Base-by-base conservation (phyloP, 1,140 invertebrate genomes). In the Drosophila nasuta region DNA sequence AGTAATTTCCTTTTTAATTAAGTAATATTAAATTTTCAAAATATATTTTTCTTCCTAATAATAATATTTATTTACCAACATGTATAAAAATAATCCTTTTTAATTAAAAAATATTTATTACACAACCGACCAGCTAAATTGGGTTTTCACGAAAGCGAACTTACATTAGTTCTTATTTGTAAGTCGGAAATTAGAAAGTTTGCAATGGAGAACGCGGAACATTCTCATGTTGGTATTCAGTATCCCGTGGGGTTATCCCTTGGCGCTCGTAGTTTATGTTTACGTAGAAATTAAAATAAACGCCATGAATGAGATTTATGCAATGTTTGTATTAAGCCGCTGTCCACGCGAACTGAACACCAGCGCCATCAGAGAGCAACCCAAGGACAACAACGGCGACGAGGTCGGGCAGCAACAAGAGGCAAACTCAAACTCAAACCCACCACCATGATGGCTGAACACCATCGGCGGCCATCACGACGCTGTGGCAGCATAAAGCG, bases 251-350 rank as follows among this genome's bases (percentile, higher is more conserved):
- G 49, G 79, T 67, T 17, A 45, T 76, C 85, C 85, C 86, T 79
- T 68, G 78, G 72, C 63, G 85, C 81, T 81, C 85, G 63, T 89
- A 81, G 72, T 89, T 89, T 89, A 89, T 89, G 85, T 85, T 89
- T 90, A 90, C 86, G 78, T 76, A 76, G 86, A 89, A 89, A 89
- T 89, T 90, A 89, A 89, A 89, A 89, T 89, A 89, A 90, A 89
- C 85, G 81, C 86, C 86, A 62, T 38, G 72, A 77, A 90, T 79
- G 72, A 81, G 85, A 89, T 89, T 89, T 89, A 89, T 89, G 88
- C 86, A 76, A 81, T 89, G 86, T 89, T 89, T 90, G 85, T 89
- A 90, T 79, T 90, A 89, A 89, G 81, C 86, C 80, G 71, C 77
- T 90, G 85, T 79, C 85, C 83, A 78, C 68, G 78, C 77, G 64